Evolutionary conservation across 1,140 invertebrate species (phyloP).

Genomic region (Nymphalis io): DNA sequence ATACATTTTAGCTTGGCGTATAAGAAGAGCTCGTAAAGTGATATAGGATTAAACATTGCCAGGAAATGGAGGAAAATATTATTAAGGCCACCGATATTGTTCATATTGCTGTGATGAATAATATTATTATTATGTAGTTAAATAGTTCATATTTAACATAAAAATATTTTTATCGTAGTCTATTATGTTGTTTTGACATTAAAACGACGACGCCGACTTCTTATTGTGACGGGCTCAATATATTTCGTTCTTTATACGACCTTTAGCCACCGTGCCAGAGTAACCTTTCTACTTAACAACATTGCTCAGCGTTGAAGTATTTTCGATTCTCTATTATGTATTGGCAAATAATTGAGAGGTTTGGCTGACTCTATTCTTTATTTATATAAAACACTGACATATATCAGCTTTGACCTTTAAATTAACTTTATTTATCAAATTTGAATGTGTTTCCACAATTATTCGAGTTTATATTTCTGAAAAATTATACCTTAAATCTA

Average conservation of each 20-base stretch:
- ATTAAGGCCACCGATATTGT: constrained; percentile 36
- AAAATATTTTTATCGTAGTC: constrained; percentile 8
- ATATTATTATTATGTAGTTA: constrained; percentile 10
- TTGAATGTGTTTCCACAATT: too few species aligned
- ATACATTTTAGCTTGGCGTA: constrained; percentile 43
- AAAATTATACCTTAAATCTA: too few species aligned
- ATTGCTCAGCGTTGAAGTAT: constrained; percentile 30
- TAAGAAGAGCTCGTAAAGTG: constrained; percentile 43
- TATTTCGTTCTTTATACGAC: constrained; percentile 29
- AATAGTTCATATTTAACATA: constrained; percentile 14
- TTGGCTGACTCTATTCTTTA: not conserved
- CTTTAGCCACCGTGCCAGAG: constrained; percentile 40
- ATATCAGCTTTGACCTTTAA: too few species aligned
- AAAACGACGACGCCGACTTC: constrained; percentile 4
- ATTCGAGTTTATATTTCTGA: too few species aligned
- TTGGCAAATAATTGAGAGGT: constrained; percentile 16
- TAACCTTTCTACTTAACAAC: constrained; percentile 36
- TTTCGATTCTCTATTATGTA: constrained; percentile 28
- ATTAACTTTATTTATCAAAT: too few species aligned
- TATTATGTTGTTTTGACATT: constrained; percentile 30
- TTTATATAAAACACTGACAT: not conserved
- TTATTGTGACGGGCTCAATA: constrained; percentile 15
- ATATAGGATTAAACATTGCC: constrained; percentile 59
- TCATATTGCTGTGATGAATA: constrained; percentile 33
- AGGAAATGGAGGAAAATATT: constrained; percentile 48